Evolutionary conservation across 2,113 vertebrate species (phyloP).

Genomic region (Mellivora capensis): DNA sequence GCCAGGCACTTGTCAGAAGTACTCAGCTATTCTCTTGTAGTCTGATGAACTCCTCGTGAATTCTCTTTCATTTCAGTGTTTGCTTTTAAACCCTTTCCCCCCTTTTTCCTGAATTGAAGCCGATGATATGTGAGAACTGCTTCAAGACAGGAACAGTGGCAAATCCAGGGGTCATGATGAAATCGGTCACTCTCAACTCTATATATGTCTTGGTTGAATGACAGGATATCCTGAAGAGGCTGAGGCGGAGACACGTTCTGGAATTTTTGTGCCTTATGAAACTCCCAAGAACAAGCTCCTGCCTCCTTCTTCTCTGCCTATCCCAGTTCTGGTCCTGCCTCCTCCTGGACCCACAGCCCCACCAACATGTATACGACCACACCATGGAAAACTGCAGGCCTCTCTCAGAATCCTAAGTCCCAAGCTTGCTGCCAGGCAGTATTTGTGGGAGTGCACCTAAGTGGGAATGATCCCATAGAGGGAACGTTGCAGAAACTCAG

Average conservation of each 20-base stretch:
- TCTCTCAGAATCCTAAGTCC: background rate
- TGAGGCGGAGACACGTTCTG: background rate
- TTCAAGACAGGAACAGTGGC: conserved; percentile 62
- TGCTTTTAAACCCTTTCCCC: conserved; percentile 22
- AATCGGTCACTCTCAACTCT: conserved; percentile 48
- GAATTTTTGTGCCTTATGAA: conserved; percentile 16
- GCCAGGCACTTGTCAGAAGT: background rate
- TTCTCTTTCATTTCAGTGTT: conserved; percentile 63
- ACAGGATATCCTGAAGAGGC: conserved; percentile 83
- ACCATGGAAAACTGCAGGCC: background rate
- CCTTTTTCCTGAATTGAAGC: conserved; percentile 52
- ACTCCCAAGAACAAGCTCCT: background rate
- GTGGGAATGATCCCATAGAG: background rate
- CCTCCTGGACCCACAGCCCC: background rate
- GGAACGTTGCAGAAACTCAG: background rate
- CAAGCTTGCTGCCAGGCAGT: background rate
- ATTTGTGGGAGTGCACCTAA: background rate
- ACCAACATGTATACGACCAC: background rate
- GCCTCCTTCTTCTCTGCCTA: background rate
- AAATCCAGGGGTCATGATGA: conserved; percentile 36
- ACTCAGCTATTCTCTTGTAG: background rate
- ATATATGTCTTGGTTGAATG: conserved; percentile 75
- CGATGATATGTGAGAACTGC: background rate
- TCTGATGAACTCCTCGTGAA: background rate
- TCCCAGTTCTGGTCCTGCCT: background rate